phyloP scores from a whole-genome alignment of 2,888 invertebrate species.

The Colletes collaris region DNA sequence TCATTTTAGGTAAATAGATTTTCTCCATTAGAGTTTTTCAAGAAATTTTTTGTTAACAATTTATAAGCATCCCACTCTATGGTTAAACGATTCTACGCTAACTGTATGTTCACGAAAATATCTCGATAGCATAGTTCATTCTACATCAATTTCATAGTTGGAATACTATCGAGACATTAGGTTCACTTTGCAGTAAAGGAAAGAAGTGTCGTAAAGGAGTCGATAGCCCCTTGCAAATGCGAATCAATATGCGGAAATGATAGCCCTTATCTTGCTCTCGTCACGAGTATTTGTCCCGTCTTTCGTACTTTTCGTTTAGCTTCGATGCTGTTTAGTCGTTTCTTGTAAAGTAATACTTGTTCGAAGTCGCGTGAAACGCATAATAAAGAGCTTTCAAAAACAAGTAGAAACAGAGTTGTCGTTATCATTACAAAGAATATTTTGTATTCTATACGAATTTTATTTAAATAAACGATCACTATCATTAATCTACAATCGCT shows the following conservation, averaged over 20 bases:
- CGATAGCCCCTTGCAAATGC: conserved; percentile 43
- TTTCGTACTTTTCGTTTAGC: conserved; percentile 21
- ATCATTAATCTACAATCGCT: too few species aligned
- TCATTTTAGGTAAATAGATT: too few species aligned
- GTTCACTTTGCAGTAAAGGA: conserved; percentile 1
- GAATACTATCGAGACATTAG: conserved; percentile 36
- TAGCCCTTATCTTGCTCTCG: conserved; percentile 46
- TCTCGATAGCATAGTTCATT: not conserved
- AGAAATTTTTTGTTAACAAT: not conserved
- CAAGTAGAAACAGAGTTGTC: too few species aligned
- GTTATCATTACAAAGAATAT: too few species aligned
- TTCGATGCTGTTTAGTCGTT: conserved; percentile 3
- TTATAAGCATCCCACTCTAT: not conserved
- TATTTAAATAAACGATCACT: too few species aligned
- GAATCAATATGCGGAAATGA: conserved; percentile 52
- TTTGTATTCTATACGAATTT: too few species aligned
- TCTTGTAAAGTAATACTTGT: too few species aligned
- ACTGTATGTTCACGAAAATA: not conserved
- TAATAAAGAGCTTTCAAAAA: too few species aligned
- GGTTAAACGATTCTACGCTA: not conserved
- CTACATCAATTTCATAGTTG: conserved; percentile 12
- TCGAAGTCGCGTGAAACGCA: too few species aligned
- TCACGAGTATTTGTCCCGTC: conserved; percentile 14
- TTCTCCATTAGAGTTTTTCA: too few species aligned
- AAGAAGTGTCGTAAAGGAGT: conserved; percentile 33